phyloP scores from a whole-genome alignment of 2,113 vertebrate genomes.

The Grantiella picta region DNA sequence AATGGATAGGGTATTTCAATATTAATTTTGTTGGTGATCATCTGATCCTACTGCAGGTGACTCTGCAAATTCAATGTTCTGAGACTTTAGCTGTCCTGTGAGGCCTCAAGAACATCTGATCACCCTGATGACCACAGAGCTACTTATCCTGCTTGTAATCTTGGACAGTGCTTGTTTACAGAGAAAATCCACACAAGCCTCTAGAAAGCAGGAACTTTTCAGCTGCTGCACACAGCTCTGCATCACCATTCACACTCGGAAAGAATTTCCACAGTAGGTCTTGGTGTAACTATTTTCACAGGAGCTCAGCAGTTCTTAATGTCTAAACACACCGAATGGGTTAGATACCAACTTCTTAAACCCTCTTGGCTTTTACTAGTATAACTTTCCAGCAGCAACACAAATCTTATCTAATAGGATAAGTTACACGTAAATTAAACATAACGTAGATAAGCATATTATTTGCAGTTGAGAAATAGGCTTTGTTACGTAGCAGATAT shows the following conservation, averaged over 20 bases:
- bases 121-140: neutral
- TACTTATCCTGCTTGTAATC: neutral
- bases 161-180: neutral
- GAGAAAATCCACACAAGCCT: neutral
- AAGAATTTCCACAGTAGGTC: neutral
- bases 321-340: fast-evolving
- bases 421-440: neutral
- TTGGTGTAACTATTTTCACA: neutral
- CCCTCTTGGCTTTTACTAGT: neutral
- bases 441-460: neutral
- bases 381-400: neutral
- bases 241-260: fast-evolving
- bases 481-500: neutral
- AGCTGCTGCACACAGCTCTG: neutral
- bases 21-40: neutral
- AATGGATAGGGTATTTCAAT: neutral
- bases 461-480: neutral
- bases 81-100: neutral
- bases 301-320: neutral
- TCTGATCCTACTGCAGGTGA: neutral
- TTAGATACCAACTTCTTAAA: neutral
- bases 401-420: neutral
- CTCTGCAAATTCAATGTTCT: neutral
- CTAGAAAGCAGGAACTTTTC: neutral
- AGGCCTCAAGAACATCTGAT: neutral